Conservation (phyloP, 2,797 vertebrate species). For the Meriones psammophilus region DNA sequence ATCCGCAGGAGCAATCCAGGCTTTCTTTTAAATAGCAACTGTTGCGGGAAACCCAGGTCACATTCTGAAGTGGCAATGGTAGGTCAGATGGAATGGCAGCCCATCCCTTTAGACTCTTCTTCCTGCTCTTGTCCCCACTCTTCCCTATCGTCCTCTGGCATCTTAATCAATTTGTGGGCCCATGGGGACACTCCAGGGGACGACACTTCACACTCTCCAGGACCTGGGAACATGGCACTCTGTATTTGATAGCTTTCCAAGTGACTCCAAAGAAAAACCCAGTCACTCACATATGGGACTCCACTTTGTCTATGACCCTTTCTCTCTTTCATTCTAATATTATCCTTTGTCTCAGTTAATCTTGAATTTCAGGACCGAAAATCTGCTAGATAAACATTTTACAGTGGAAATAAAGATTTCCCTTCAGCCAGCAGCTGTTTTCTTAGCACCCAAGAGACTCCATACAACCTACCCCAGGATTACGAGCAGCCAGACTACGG, state of each 20-base stretch:
- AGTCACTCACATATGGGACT: no score
- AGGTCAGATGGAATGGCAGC: fast-evolving
- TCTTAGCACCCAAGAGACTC: background rate
- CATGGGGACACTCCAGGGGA: background rate
- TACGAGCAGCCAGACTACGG: fast-evolving
- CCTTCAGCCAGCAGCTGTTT: background rate
- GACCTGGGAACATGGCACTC: background rate
- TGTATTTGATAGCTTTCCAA: background rate
- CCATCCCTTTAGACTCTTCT: background rate
- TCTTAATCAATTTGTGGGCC: fast-evolving
- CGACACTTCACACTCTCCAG: background rate
- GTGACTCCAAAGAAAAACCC: background rate
- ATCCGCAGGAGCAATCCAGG: background rate
- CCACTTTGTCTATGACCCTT: background rate
- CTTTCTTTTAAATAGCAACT: constrained; percentile 10
- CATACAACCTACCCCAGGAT: background rate
- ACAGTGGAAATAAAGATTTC: background rate
- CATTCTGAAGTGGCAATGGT: background rate
- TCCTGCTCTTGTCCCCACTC: background rate
- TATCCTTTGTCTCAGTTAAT: background rate
- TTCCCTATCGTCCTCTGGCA: background rate
- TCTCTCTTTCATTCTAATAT: no score
- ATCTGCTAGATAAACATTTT: background rate
- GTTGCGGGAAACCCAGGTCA: background rate
- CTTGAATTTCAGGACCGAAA: background rate